These are phyloP conservation scores for Ammodramus savannarum DNA, from an alignment of 2,113 vertebrate genomes.

Conservation along the genomic window DNA sequence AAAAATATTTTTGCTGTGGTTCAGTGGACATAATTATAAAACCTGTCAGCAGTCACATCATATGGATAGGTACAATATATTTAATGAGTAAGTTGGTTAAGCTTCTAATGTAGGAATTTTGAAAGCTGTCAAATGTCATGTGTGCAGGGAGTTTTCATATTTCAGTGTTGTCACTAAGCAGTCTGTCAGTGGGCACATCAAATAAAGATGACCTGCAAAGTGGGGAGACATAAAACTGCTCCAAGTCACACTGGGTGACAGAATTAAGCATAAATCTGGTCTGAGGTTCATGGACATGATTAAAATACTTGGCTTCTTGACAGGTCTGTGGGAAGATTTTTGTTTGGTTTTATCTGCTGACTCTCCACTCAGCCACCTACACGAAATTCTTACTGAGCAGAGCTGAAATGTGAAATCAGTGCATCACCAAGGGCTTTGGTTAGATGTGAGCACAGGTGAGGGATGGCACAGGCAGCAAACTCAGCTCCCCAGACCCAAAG, in stretches of 20 bases:
- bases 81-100: background rate
- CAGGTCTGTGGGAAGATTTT: background rate
- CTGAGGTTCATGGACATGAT: background rate
- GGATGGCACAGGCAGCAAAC: background rate
- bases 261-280: background rate
- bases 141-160: background rate
- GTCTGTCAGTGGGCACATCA: background rate
- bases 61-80: background rate
- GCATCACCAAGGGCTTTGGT: background rate
- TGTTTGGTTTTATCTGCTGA: background rate
- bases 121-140: background rate
- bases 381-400: background rate
- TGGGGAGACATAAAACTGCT: background rate
- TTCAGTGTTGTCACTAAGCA: background rate
- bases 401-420: background rate
- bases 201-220: background rate
- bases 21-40: conserved; percentile 18
- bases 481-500: background rate
- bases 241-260: background rate
- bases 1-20: background rate
- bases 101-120: background rate
- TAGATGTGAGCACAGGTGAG: background rate
- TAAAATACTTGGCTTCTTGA: background rate
- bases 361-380: background rate
- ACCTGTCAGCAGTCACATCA: conserved; percentile 1